phyloP scores from a whole-genome alignment of 2,888 invertebrate genomes.

The Clostera curtula region DNA sequence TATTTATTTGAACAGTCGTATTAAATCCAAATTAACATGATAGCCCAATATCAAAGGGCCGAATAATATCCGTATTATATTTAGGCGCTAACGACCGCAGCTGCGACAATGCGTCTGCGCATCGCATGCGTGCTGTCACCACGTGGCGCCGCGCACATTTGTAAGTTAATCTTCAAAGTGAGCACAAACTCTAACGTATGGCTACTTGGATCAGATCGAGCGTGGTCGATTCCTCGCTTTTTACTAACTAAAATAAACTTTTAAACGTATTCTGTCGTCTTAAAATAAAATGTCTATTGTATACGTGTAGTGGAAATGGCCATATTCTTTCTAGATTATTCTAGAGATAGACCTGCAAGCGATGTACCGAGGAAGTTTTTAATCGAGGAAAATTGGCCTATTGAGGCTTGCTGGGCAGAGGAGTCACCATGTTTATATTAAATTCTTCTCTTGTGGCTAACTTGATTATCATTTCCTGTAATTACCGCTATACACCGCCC shows the following conservation, averaged over 20 bases:
- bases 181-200: constrained; percentile 41
- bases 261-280: constrained; percentile 35
- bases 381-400: too few species aligned
- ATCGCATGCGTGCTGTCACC: constrained; percentile 38
- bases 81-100: constrained; percentile 39
- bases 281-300: constrained; percentile 26
- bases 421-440: too few species aligned
- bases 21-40: constrained; percentile 13
- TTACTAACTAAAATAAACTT: constrained; percentile 44
- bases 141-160: constrained; percentile 45
- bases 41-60: constrained; percentile 19
- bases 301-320: constrained; percentile 4
- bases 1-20: not conserved
- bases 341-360: too few species aligned
- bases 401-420: too few species aligned
- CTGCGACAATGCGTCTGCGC: constrained; percentile 51
- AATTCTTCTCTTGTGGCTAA: too few species aligned
- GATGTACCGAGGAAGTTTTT: too few species aligned
- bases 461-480: too few species aligned
- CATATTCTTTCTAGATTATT: too few species aligned
- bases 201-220: constrained; percentile 40
- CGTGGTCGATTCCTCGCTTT: constrained; percentile 42
- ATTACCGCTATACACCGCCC: too few species aligned
- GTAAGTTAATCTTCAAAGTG: constrained; percentile 65
- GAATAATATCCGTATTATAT: constrained; percentile 27